These are phyloP conservation scores for Hydropsyche tenuis DNA, from an alignment of 1,140 invertebrate genomes.

Conservation along the genomic window DNA sequence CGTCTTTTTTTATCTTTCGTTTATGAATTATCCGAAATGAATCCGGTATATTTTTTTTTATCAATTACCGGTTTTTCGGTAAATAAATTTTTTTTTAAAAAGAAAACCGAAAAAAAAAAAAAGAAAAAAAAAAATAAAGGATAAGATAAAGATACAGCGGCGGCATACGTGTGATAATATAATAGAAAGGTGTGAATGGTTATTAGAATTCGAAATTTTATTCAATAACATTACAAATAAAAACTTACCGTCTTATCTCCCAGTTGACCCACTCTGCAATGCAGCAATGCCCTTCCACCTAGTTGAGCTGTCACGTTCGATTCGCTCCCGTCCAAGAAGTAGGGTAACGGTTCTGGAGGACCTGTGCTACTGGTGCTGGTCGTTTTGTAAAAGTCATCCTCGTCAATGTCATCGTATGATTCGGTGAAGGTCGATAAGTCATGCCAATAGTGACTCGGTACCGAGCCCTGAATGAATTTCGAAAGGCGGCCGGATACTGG, in stretches of 20 bases:
- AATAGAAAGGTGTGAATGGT: too few species aligned
- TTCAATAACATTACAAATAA: too few species aligned
- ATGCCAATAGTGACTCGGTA: slow-evolving; percentile 39
- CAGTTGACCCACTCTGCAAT: slow-evolving; percentile 70
- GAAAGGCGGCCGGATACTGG: slow-evolving; percentile 13
- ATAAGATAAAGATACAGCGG: too few species aligned
- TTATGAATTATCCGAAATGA: too few species aligned
- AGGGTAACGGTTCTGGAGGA: slow-evolving; percentile 62
- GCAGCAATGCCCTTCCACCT: slow-evolving; percentile 67
- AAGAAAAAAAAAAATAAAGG: too few species aligned
- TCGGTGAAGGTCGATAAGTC: slow-evolving; percentile 46
- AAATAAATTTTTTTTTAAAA: too few species aligned
- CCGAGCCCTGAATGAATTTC: slow-evolving; percentile 11
- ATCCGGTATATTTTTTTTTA: too few species aligned
- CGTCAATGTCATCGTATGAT: slow-evolving; percentile 42
- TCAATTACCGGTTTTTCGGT: too few species aligned
- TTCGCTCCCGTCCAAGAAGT: slow-evolving; percentile 62
- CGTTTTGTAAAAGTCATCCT: slow-evolving; percentile 28
- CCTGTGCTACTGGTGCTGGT: slow-evolving; percentile 36
- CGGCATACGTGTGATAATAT: too few species aligned
- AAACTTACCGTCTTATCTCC: slow-evolving; percentile 68
- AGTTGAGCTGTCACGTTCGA: slow-evolving; percentile 69
- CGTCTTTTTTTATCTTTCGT: too few species aligned
- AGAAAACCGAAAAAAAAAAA: too few species aligned
- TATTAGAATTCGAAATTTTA: too few species aligned